These are phyloP conservation scores for Hippocampus zosterae DNA, from an alignment of 2,113 vertebrate genomes.

Conservation along the genomic window DNA sequence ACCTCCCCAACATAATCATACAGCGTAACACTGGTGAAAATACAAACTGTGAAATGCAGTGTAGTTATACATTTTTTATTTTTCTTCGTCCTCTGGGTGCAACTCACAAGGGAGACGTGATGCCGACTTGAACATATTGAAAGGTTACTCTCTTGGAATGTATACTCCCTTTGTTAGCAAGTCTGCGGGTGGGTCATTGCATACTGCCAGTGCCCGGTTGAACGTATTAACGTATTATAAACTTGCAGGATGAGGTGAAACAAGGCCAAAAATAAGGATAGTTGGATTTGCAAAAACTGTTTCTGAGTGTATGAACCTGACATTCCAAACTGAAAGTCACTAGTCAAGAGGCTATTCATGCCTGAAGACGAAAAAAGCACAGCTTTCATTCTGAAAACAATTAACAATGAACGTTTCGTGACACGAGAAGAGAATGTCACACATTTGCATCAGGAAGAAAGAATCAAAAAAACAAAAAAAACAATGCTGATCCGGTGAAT, in stretches of 20 bases:
- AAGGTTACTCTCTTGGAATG: conserved; percentile 17
- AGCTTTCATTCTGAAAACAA: neutral
- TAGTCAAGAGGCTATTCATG: neutral
- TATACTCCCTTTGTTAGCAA: conserved; percentile 22
- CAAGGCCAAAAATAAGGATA: conserved; percentile 29
- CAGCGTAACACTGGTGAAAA: neutral
- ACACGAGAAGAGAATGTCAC: neutral
- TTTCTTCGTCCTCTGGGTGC: neutral
- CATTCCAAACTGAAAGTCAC: no score
- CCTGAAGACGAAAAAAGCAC: neutral
- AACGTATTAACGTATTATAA: conserved; percentile 39
- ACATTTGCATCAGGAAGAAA: neutral
- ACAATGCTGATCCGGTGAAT: conserved; percentile 1
- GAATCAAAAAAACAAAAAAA: neutral
- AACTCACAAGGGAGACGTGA: neutral
- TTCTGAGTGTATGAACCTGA: no score
- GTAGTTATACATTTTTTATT: neutral
- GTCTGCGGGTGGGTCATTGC: conserved; percentile 27
- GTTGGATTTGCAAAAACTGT: neutral
- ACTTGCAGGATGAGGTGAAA: conserved; percentile 39
- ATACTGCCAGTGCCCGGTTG: conserved; percentile 30
- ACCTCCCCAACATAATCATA: neutral
- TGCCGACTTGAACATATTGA: conserved; percentile 3
- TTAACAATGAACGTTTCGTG: neutral
- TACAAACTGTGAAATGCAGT: neutral